Evolutionary conservation across 2,113 vertebrate genomes (phyloP).

Genomic region (Amphiprion percula): DNA sequence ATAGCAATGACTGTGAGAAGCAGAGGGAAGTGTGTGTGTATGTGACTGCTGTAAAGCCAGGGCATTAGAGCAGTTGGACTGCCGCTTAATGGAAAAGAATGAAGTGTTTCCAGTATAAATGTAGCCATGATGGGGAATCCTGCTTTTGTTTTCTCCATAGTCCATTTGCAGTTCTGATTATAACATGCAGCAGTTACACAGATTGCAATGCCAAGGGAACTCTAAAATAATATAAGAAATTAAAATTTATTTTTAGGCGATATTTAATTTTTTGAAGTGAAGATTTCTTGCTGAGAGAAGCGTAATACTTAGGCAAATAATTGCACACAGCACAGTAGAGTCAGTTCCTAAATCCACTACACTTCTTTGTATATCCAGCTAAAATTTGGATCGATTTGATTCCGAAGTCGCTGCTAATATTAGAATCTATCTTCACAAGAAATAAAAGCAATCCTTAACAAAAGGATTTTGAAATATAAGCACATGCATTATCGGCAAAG

Average conservation of each 20-base stretch:
- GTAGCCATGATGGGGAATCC: constrained; percentile 37
- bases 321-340: neutral
- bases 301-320: neutral
- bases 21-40: constrained; percentile 36
- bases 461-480: neutral
- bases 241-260: constrained; percentile 1
- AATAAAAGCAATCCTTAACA: neutral
- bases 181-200: constrained; percentile 7
- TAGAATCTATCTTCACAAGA: constrained; percentile 3
- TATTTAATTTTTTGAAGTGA: constrained; percentile 1
- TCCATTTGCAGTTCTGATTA: constrained; percentile 25
- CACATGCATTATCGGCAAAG: neutral
- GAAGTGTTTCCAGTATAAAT: constrained; percentile 59
- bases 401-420: neutral
- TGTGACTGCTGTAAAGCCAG: constrained; percentile 47
- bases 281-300: neutral
- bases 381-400: neutral
- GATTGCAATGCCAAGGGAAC: constrained; percentile 8
- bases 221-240: constrained; percentile 11
- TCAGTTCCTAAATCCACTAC: neutral
- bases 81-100: constrained; percentile 65
- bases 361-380: neutral
- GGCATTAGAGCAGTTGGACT: constrained; percentile 60
- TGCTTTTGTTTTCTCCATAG: constrained; percentile 26
- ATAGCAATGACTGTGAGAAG: constrained; percentile 78